phyloP scores from a whole-genome alignment of 2,113 vertebrate species.

The Hoplias malabaricus region DNA sequence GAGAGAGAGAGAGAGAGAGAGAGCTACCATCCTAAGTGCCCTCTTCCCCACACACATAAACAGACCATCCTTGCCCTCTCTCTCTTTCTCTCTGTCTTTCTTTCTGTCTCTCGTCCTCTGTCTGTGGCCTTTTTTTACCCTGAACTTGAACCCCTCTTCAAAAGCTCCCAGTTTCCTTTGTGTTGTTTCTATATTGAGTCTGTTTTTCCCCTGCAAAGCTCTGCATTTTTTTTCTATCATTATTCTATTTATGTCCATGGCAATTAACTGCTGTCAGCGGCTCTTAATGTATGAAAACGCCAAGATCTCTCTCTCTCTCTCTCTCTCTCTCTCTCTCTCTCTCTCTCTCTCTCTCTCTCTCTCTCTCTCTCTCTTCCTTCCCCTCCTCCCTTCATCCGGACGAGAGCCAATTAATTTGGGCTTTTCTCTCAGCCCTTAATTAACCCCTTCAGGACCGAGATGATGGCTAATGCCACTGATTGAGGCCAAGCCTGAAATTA shows the following conservation, averaged over 20 bases:
- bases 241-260: slow-evolving; percentile 49
- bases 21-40: slow-evolving; percentile 15
- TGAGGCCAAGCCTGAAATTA: slow-evolving; percentile 73
- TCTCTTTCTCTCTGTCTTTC: slow-evolving; percentile 24
- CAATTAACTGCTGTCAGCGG: slow-evolving; percentile 61
- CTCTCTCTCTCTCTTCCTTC: slow-evolving; percentile 42
- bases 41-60: not conserved
- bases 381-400: slow-evolving; percentile 56
- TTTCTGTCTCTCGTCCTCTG: slow-evolving; percentile 22
- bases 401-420: slow-evolving; percentile 70
- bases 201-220: slow-evolving; percentile 21
- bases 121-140: slow-evolving; percentile 21
- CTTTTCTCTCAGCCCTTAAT: slow-evolving; percentile 67
- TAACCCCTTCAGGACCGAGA: slow-evolving; percentile 74
- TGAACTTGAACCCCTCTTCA: slow-evolving; percentile 36
- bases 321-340: slow-evolving; percentile 27
- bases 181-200: slow-evolving; percentile 30
- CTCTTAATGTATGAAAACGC: slow-evolving; percentile 56
- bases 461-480: slow-evolving; percentile 68
- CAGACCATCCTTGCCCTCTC: not conserved
- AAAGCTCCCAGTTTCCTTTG: slow-evolving; percentile 18
- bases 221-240: slow-evolving; percentile 38
- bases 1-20: not conserved
- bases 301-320: slow-evolving; percentile 26
- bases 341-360: slow-evolving; percentile 49